phyloP scores from a whole-genome alignment of 1,140 invertebrate species.

The Drosophila sturtevanti region DNA sequence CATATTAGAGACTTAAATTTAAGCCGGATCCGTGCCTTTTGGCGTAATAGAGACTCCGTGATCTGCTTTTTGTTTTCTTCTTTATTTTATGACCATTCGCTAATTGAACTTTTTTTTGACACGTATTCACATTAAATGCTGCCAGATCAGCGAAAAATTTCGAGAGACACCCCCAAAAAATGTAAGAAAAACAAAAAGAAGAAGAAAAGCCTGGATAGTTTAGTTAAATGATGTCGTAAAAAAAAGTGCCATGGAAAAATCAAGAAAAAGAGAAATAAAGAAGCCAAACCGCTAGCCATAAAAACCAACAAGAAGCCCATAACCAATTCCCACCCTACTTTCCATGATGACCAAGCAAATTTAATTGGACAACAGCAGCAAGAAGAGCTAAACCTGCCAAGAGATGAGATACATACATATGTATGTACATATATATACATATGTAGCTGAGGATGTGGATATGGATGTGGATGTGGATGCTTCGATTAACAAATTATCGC shows the following conservation, averaged over 20 bases:
- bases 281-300: constrained; percentile 23
- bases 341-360: constrained; percentile 29
- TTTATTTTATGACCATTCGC: constrained; percentile 10
- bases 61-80: constrained; percentile 35
- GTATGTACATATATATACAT: too few species aligned
- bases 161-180: constrained; percentile 10
- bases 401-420: too few species aligned
- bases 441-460: too few species aligned
- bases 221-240: constrained; percentile 76
- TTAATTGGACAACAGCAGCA: constrained; percentile 58
- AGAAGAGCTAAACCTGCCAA: constrained; percentile 1
- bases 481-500: constrained; percentile 76
- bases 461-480: constrained; percentile 36
- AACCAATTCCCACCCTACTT: constrained; percentile 62
- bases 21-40: constrained; percentile 40
- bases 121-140: constrained; percentile 70
- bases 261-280: not conserved
- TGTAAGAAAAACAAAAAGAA: constrained; percentile 26
- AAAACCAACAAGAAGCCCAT: constrained; percentile 35
- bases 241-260: not conserved
- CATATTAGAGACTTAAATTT: constrained; percentile 45
- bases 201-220: constrained; percentile 50
- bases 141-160: constrained; percentile 51
- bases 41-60: constrained; percentile 61
- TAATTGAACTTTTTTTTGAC: constrained; percentile 51